Conservation (phyloP, 2,888 invertebrate genomes). For the Neoscelio sp. region DNA sequence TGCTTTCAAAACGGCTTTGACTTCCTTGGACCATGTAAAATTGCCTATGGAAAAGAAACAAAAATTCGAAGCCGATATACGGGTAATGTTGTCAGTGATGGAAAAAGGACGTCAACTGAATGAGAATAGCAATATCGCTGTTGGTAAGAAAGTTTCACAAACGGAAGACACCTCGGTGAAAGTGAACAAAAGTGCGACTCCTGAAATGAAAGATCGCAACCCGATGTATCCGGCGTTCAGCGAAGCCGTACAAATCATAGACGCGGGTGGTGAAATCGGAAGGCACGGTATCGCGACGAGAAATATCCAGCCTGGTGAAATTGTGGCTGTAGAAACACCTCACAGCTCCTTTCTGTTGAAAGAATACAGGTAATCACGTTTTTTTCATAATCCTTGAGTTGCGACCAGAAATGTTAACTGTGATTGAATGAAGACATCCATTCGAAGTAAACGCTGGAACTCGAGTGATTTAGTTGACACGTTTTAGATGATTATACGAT, state of each 20-base stretch:
- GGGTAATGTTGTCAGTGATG: conserved; percentile 89
- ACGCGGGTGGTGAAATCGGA: conserved; percentile 86
- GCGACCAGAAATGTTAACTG: conserved; percentile 12
- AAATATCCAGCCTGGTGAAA: conserved; percentile 89
- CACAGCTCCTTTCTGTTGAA: conserved; percentile 88
- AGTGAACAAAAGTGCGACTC: conserved; percentile 73
- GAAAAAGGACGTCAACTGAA: conserved; percentile 85
- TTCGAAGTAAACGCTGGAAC: background rate
- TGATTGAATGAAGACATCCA: conserved; percentile 16
- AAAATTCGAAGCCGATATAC: conserved; percentile 87
- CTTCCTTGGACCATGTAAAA: conserved; percentile 87
- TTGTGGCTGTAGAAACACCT: conserved; percentile 89
- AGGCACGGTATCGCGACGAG: conserved; percentile 89
- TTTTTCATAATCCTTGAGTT: conserved; percentile 15
- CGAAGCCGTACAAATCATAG: conserved; percentile 86
- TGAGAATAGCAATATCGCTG: conserved; percentile 31
- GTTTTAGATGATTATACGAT: too few relatives aligned
- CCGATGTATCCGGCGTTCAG: conserved; percentile 86
- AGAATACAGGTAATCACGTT: conserved; percentile 84
- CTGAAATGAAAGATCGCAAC: conserved; percentile 82
- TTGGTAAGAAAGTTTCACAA: conserved; percentile 55
- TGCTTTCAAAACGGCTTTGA: conserved; percentile 88
- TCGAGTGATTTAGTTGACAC: too few relatives aligned
- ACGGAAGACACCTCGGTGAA: conserved; percentile 47
- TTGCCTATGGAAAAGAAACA: conserved; percentile 86